phyloP scores from a whole-genome alignment of 2,888 invertebrate species.

The Pachliopta kotzebuea region DNA sequence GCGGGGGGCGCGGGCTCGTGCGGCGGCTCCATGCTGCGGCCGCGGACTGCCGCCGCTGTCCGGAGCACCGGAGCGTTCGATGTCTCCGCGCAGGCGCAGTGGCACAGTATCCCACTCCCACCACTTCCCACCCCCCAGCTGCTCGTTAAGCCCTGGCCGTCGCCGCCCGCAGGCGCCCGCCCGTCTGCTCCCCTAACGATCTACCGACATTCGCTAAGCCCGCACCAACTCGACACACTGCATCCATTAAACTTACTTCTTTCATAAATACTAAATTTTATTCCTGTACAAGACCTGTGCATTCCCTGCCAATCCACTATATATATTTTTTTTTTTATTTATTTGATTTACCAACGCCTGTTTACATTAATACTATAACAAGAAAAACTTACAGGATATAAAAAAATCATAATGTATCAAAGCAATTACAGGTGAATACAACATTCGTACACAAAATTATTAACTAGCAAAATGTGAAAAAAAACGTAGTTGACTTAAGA shows the following conservation, averaged over 20 bases:
- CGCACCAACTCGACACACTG: neutral
- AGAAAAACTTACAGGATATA: no score
- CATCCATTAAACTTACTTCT: neutral
- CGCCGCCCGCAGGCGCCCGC: conserved; percentile 20
- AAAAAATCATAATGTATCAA: no score
- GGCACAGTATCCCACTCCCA: neutral
- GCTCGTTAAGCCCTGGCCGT: neutral
- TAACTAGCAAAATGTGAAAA: no score
- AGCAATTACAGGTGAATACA: no score
- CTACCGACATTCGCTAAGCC: conserved; percentile 6
- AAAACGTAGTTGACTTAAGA: no score
- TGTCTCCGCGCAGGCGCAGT: conserved; percentile 19
- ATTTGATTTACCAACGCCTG: no score
- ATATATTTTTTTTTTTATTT: no score
- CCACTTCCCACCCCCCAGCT: neutral
- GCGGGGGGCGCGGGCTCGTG: conserved; percentile 42
- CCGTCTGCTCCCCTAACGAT: conserved; percentile 26
- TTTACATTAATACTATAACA: no score
- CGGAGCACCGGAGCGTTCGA: conserved; percentile 28
- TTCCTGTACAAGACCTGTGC: no score
- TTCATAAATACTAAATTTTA: no score
- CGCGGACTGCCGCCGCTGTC: conserved; percentile 39
- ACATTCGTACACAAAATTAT: no score
- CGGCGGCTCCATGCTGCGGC: conserved; percentile 52
- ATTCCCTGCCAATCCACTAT: no score